Evolutionary conservation across 2,113 vertebrate species (phyloP).

Genomic region (Corapipo altera): DNA sequence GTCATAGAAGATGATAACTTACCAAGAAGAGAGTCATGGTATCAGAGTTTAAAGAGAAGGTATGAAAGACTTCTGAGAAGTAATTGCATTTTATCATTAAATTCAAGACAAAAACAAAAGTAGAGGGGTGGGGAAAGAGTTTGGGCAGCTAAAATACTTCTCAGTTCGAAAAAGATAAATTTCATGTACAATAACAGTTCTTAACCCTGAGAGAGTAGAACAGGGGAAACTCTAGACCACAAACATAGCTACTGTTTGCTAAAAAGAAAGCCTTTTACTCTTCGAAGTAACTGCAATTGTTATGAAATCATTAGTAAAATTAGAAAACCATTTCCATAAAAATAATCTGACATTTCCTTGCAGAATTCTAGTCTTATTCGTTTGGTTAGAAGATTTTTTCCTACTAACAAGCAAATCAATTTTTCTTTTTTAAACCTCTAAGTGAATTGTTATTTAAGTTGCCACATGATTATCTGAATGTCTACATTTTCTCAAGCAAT

Average conservation of each 20-base stretch:
- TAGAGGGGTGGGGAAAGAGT: background rate
- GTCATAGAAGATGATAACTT: background rate
- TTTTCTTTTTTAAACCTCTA: background rate
- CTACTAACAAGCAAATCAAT: background rate
- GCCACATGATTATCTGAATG: background rate
- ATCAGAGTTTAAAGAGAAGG: background rate
- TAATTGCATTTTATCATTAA: background rate
- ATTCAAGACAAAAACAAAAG: background rate
- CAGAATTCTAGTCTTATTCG: background rate
- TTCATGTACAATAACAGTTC: background rate
- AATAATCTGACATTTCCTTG: background rate
- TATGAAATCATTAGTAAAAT: background rate
- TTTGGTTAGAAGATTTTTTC: background rate
- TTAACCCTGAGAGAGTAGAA: background rate
- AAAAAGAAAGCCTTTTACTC: background rate
- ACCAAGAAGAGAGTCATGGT: background rate
- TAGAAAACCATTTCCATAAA: background rate
- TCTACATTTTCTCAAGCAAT: background rate
- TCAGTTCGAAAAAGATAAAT: background rate
- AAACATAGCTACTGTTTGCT: background rate
- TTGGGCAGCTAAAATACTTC: background rate
- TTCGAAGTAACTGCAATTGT: background rate
- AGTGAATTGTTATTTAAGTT: background rate
- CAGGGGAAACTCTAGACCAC: background rate
- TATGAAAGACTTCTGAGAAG: background rate